Evolutionary conservation across 2,797 vertebrate genomes (phyloP), one percentile per base, ranked within the genome.

Genomic region (Clarias laeviceps): DNA sequence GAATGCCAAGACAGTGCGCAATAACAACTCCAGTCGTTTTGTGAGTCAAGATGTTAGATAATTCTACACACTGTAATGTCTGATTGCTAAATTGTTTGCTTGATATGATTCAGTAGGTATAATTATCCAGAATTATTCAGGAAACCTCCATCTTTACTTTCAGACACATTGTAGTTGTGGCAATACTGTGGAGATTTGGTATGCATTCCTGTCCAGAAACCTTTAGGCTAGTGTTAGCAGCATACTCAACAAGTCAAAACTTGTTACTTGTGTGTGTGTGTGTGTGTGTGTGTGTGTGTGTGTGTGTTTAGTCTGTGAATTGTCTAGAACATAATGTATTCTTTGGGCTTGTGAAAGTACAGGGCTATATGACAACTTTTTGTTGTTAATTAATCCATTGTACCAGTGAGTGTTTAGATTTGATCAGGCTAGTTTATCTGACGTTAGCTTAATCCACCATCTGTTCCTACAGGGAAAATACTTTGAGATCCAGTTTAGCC

Each of bases 21-120:
- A 97, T 93, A 96, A 96, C 94, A 97, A 97, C 91, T 97, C 96
- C 68, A 96, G 96, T 89, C 93, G 96, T 90, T 97, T 97, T 88
- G 96, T 97, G 89, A 95, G 96, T 94, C 40, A 80, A 40, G 3
- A 72, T 34, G 15, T 40, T 62, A 70, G 4, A 22, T 74, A 50
- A 11, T 59, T 80, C 9, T 18, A 50, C 20, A 1, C n/a, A 14
- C n/a, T 66, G 3, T 29, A 66, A 66, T n/a, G 12, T 79, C 11
- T 56, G 3, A 32, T 24, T 57, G 15, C 17, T 22, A 69, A 11
- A 29, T 69, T n/a, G 12, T 27, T 12, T 37, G n/a, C 32, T 61
- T 27, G 17, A 3, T 57, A 70, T 62, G 45, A 68, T 69, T 68
- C 65, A 84, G 18, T 40, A 82, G 14, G 50, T 40, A 64, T 12